These are phyloP conservation scores for zebrafish (Danio rerio) DNA, from an alignment of 2,113 vertebrate species.

Conservation along the genomic window DNA sequence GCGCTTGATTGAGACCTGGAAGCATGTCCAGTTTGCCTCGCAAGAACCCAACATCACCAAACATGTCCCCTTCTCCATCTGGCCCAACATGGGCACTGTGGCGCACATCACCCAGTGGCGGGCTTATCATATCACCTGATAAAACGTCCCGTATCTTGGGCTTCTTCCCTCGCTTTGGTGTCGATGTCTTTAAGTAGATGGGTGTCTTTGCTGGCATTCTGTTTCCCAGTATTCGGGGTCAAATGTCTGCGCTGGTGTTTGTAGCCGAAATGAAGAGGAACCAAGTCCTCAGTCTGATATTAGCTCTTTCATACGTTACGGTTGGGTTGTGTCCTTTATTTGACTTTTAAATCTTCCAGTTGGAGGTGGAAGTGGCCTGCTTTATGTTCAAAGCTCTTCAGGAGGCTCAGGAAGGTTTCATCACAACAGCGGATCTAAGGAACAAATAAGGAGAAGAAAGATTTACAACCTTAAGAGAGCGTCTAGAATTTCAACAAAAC, in stretches of 20 bases:
- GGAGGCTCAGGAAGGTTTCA: background rate
- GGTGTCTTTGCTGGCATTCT: conserved; percentile 85
- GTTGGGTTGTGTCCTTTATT: background rate
- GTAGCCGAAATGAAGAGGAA: conserved; percentile 23
- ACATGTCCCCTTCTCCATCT: conserved; percentile 79
- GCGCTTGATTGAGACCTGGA: conserved; percentile 61
- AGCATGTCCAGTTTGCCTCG: conserved; percentile 81
- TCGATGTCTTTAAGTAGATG: conserved; percentile 82
- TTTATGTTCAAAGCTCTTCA: conserved; percentile 14
- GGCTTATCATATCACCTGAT: conserved; percentile 85
- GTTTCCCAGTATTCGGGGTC: conserved; percentile 45
- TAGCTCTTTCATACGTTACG: conserved; percentile 12
- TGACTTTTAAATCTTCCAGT: background rate
- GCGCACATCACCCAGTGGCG: conserved; percentile 81
- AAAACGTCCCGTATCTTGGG: conserved; percentile 78
- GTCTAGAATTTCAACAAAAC: background rate
- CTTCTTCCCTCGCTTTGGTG: conserved; percentile 80
- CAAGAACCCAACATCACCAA: conserved; percentile 83
- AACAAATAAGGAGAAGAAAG: conserved; percentile 12
- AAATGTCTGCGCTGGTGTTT: background rate
- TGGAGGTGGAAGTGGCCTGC: background rate
- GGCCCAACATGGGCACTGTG: conserved; percentile 84
- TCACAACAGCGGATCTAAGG: conserved; percentile 32
- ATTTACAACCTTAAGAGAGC: background rate
- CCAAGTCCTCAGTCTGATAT: conserved; percentile 37